Evolutionary conservation across 2,888 invertebrate genomes (phyloP), one percentile per base, ranked within the genome.

Genomic region (Patella caerulea): DNA sequence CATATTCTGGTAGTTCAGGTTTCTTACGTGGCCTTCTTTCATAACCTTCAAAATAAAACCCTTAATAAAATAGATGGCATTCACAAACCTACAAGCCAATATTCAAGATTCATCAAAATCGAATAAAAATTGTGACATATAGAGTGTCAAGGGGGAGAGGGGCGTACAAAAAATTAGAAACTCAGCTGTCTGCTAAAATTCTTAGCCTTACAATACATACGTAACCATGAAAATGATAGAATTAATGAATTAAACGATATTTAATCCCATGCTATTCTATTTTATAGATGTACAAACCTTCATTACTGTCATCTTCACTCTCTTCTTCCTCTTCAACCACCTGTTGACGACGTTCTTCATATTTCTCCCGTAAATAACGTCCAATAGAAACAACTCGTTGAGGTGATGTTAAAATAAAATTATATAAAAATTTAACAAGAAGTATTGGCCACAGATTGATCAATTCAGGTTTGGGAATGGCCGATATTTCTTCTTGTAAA

Each of bases 281-380:
- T 45, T 45, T 9, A 7, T 1, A 45, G 45, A 45, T 45, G 9
- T 45, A 45, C 45, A 45, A 45, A 45, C 45, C 45, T 45, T 45
- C 45, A 45, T 45, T 45, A 1, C 80, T 79, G 15, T 87, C 86
- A 15, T 82, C 81, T 2, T 83, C 81, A 29, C 76, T 82, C 7
- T 90, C 91, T 19, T 93, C 86, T 56, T 92, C 92, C 52, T 91
- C 92, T 70, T 92, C 92, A 3, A 92, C 93, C 78, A 94, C 93
- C 86, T 94, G 95, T 0, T 94, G 73, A n/a, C 59, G 81, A n/a
- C 73, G 77, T 73, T 79, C 79, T 78, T 84, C 82, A 73, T 79
- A 69, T 77, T 79, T 80, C 55, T 78, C 69, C 75, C 81, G 77
- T 34, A 79, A 73, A 17, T 82, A 78, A 72, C 81, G 80, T 52